phyloP scores from a whole-genome alignment of 2,888 invertebrate genomes.

The Boloria selene region DNA sequence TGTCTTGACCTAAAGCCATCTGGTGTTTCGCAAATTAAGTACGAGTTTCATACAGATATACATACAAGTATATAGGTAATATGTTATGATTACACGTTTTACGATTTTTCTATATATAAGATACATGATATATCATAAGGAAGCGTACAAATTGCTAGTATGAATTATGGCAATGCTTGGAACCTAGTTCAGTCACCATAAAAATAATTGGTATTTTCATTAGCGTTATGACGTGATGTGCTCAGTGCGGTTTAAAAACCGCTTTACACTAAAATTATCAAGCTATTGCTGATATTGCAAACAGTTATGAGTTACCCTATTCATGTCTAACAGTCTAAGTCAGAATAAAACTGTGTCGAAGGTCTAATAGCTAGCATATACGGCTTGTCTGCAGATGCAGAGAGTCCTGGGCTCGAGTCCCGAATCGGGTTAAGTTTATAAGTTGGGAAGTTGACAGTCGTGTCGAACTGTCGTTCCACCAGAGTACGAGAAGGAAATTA shows the following conservation, averaged over 20 bases:
- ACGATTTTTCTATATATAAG: neutral
- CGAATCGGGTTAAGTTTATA: no score
- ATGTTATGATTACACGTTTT: neutral
- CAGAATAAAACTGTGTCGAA: no score
- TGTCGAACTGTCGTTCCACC: no score
- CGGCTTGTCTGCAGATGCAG: no score
- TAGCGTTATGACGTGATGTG: conserved; percentile 7
- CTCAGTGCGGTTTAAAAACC: conserved; percentile 2
- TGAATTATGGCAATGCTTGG: conserved; percentile 1
- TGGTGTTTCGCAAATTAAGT: conserved; percentile 25
- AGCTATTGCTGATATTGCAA: neutral
- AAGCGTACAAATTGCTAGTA: neutral
- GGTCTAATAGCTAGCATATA: no score
- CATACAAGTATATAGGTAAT: neutral
- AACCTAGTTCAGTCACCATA: conserved; percentile 5
- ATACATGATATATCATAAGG: conserved; percentile 2
- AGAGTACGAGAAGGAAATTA: no score
- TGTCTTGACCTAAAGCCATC: conserved; percentile 1
- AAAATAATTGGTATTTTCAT: conserved; percentile 17
- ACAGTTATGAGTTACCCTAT: no score
- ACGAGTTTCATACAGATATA: conserved; percentile 16
- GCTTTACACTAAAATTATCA: conserved; percentile 15
- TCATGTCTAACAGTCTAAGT: no score
- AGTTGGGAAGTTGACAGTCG: no score
- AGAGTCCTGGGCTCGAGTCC: no score